A percentile compares a stretch with the other conserved stretches of the same genome.
These are phyloP conservation scores for Xiphias gladius DNA, from an alignment of 2,113 vertebrate genomes.

Conservation along the genomic window DNA sequence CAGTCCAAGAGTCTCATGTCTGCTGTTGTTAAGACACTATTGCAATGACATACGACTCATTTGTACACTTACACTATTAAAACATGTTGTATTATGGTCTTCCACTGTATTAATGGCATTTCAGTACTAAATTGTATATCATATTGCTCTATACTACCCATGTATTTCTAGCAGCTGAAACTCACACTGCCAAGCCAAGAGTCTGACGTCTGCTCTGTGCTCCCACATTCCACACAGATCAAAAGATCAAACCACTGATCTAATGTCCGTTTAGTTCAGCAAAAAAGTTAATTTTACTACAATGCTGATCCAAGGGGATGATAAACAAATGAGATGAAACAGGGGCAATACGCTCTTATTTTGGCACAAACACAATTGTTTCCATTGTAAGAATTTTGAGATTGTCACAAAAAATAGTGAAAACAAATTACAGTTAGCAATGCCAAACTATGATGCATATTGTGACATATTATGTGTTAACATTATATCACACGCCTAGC, in stretches of 20 bases:
- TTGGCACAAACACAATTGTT: background rate
- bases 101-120: slow-evolving; percentile 32
- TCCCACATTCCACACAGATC: slow-evolving; percentile 82
- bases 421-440: background rate
- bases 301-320: background rate
- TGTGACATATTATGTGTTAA: slow-evolving; percentile 17
- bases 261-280: slow-evolving; percentile 21
- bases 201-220: slow-evolving; percentile 72
- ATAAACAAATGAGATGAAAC: background rate
- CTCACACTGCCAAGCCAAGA: slow-evolving; percentile 85
- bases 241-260: slow-evolving; percentile 30
- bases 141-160: slow-evolving; percentile 43
- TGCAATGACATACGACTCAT: slow-evolving; percentile 33
- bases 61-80: slow-evolving; percentile 6
- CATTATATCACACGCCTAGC: slow-evolving; percentile 1
- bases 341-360: background rate
- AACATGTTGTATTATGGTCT: slow-evolving; percentile 26
- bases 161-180: slow-evolving; percentile 65
- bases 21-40: slow-evolving; percentile 67
- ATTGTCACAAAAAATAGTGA: background rate
- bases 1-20: slow-evolving; percentile 84
- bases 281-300: slow-evolving; percentile 19
- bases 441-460: slow-evolving; percentile 21
- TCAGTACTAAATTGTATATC: slow-evolving; percentile 40
- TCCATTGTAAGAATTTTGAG: slow-evolving; percentile 12